Conservation (phyloP, 2,797 vertebrate species). For the Lacerta agilis region DNA sequence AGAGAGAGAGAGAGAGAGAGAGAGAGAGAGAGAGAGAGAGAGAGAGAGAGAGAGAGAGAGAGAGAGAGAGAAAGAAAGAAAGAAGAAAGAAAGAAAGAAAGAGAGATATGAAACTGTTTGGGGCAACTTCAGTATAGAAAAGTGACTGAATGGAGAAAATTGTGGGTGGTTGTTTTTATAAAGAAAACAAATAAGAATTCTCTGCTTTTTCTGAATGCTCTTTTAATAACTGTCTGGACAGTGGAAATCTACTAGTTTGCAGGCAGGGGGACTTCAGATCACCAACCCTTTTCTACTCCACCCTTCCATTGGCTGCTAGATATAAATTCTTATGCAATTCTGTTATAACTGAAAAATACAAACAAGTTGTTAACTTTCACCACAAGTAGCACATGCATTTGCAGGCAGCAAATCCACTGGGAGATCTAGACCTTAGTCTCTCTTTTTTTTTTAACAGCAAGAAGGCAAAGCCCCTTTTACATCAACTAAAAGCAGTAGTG, state of each 20-base stretch:
- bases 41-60: not conserved
- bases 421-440: not conserved
- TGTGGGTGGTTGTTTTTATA: not conserved
- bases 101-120: conserved; percentile 10
- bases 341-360: conserved; percentile 15
- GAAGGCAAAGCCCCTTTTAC: not conserved
- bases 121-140: conserved; percentile 17
- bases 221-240: not conserved
- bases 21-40: conserved; percentile 25
- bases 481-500: conserved; percentile 18
- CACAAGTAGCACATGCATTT: not conserved
- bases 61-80: conserved; percentile 8
- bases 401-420: not conserved
- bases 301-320: no score
- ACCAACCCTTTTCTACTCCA: no score
- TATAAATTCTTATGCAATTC: not conserved
- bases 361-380: not conserved
- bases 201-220: not conserved
- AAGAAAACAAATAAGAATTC: not conserved
- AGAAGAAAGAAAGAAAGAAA: not conserved
- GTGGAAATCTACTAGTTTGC: not conserved
- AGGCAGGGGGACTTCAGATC: not conserved
- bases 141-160: not conserved
- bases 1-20: conserved; percentile 13
- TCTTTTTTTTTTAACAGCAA: not conserved